These are phyloP conservation scores for Macrophya annulata DNA, from an alignment of 2,888 invertebrate species.

Conservation along the genomic window DNA sequence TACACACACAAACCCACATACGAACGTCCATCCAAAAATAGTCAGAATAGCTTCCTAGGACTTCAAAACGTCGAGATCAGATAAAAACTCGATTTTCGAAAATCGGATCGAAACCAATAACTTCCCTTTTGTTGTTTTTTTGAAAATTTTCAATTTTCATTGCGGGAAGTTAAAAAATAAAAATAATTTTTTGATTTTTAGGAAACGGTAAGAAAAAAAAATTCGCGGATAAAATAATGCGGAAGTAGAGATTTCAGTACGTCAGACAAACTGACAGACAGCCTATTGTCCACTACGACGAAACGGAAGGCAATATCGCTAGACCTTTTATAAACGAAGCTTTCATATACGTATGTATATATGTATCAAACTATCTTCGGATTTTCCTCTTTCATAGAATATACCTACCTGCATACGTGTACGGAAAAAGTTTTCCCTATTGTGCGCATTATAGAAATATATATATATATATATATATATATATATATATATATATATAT, in stretches of 20 bases:
- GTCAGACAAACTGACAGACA: conserved; percentile 1
- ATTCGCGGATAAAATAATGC: not conserved
- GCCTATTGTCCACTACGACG: conserved; percentile 22
- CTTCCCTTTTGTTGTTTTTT: too few relatives aligned
- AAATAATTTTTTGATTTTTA: too few relatives aligned
- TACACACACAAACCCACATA: too few relatives aligned
- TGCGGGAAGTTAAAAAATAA: too few relatives aligned
- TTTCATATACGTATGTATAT: not conserved
- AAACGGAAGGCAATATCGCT: conserved; percentile 49
- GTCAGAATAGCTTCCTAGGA: too few relatives aligned
- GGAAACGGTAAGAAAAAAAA: too few relatives aligned
- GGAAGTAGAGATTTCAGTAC: not conserved
- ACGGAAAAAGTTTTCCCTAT: not conserved
- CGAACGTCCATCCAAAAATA: too few relatives aligned
- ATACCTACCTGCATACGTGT: not conserved
- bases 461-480: not conserved
- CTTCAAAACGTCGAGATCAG: too few relatives aligned
- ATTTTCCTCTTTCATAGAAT: conserved; percentile 1
- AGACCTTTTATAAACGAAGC: conserved; percentile 10
- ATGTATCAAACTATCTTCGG: not conserved
- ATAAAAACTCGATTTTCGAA: too few relatives aligned
- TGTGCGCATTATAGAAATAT: not conserved
- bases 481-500: not conserved
- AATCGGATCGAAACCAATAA: too few relatives aligned
- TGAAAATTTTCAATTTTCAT: too few relatives aligned